phyloP scores from a whole-genome alignment of 2,888 invertebrate species.

The Athalia cordata region DNA sequence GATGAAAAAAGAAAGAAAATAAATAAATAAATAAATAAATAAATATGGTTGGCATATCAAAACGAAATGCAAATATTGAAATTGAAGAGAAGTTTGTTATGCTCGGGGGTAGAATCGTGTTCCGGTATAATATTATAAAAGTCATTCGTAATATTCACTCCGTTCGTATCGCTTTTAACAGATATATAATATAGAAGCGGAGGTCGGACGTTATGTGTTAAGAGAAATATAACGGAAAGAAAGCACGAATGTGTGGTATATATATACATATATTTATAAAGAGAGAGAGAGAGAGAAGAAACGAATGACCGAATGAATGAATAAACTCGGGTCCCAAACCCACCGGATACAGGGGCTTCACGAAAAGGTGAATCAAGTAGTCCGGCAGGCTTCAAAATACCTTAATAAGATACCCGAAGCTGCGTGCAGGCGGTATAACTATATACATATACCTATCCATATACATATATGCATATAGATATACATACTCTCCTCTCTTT shows the following conservation, averaged over 20 bases:
- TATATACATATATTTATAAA: too few species aligned
- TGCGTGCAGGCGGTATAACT: not conserved
- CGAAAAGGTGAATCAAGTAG: conserved; percentile 41
- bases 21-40: not conserved
- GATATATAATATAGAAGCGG: too few species aligned
- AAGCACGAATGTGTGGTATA: conserved; percentile 13
- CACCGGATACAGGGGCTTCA: conserved; percentile 30
- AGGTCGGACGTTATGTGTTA: too few species aligned
- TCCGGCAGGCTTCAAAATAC: conserved; percentile 36
- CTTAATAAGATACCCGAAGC: conserved; percentile 31
- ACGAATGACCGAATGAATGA: conserved; percentile 44
- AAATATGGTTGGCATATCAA: conserved; percentile 17
- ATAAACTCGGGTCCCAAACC: conserved; percentile 34
- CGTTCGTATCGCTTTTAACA: not conserved
- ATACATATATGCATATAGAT: not conserved
- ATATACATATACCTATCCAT: too few species aligned
- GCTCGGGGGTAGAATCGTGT: conserved; percentile 24
- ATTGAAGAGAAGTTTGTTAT: conserved; percentile 33
- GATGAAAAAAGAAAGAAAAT: not conserved
- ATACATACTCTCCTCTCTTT: conserved; percentile 48
- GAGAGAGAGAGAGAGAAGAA: conserved; percentile 1
- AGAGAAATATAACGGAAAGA: conserved; percentile 1
- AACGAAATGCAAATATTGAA: conserved; percentile 29
- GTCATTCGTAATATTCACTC: conserved; percentile 30
- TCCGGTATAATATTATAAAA: conserved; percentile 7